Base-by-base conservation (phyloP, 2,888 invertebrate species). In the Latrodectus elegans region DNA sequence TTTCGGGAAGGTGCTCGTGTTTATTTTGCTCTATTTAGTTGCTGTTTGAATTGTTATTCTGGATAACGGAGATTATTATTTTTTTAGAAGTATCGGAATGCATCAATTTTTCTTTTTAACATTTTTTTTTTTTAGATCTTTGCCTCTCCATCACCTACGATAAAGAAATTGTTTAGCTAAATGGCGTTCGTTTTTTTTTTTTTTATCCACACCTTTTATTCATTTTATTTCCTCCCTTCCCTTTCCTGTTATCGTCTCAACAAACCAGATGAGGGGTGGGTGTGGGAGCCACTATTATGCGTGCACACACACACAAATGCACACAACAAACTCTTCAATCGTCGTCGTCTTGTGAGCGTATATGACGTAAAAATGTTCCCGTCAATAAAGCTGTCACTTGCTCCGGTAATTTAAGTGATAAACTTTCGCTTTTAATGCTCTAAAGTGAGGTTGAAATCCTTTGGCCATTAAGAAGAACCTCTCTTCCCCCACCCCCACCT, bases 381-480 rank as follows among this genome's bases (percentile, higher is more conserved):
- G 77, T 84, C 84, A 84, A 84, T 84, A 84, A 84, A 84, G 77
- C 84, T 84, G 84, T 84, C 84, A 84, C 84, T 77, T 84, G 78
- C 53, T 70, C 17, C 38, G 78, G 84, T 78, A 77, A 84, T 84
- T 84, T 84, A 84, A 84, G 84, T 84, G 84, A 84, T 77, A 84
- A 84, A 84, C 84, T 67, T 73, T 53, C 84, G 65, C 84, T 78
- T 78, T 84, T 84, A 84, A 84, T 84, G 84, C 84, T 72, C 67
- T 77, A 77, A 84, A 77, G 84, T 84, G 84, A 78, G 84, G 84
- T 84, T 77, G 84, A 84, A 84, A 84, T 84, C 84, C 77, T 84
- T 84, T 73, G 51, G 67, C 84, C 84, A 84, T 84, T 84, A 84
- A 84, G 73, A 49, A 72, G 81, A 49, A 53, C n/a, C 67, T 55